phyloP scores from a whole-genome alignment of 2,797 vertebrate genomes.

The Sebastes nivosus region DNA sequence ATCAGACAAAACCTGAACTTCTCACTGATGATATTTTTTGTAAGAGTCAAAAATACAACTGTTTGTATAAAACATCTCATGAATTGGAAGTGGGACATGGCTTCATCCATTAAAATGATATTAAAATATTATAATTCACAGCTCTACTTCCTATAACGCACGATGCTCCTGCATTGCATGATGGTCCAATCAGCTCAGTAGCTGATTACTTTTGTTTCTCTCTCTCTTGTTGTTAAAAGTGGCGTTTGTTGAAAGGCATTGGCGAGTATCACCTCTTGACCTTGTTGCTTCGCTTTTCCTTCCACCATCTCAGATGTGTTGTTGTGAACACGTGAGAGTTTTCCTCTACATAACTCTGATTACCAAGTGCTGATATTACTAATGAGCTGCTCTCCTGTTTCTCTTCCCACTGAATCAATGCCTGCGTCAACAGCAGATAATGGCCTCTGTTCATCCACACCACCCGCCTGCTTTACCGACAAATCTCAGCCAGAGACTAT shows the following conservation, averaged over 20 bases:
- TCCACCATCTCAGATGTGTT: slow-evolving; percentile 6
- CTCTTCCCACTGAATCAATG: slow-evolving; percentile 24
- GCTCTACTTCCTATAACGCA: slow-evolving; percentile 5
- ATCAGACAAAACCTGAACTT: not conserved
- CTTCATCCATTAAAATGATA: not conserved
- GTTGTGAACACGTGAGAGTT: not conserved
- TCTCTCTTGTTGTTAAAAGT: not conserved
- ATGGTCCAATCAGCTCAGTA: slow-evolving; percentile 8
- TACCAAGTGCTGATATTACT: slow-evolving; percentile 17
- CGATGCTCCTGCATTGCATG: slow-evolving; percentile 25
- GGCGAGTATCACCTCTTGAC: slow-evolving; percentile 30
- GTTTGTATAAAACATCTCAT: not conserved
- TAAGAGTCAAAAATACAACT: not conserved
- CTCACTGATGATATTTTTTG: not conserved
- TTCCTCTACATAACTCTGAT: slow-evolving; percentile 29
- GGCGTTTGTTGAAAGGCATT: not conserved
- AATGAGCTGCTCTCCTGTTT: slow-evolving; percentile 15
- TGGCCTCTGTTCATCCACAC: not conserved
- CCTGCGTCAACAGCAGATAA: not conserved
- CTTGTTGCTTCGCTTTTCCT: slow-evolving; percentile 5
- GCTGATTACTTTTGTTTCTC: slow-evolving; percentile 16
- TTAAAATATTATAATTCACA: slow-evolving; percentile 35
- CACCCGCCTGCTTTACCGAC: not conserved
- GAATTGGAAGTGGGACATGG: slow-evolving; percentile 33
- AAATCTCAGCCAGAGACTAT: not conserved